Base-by-base conservation (phyloP, 1,140 invertebrate genomes). In the Euura saliciscinereae region DNA sequence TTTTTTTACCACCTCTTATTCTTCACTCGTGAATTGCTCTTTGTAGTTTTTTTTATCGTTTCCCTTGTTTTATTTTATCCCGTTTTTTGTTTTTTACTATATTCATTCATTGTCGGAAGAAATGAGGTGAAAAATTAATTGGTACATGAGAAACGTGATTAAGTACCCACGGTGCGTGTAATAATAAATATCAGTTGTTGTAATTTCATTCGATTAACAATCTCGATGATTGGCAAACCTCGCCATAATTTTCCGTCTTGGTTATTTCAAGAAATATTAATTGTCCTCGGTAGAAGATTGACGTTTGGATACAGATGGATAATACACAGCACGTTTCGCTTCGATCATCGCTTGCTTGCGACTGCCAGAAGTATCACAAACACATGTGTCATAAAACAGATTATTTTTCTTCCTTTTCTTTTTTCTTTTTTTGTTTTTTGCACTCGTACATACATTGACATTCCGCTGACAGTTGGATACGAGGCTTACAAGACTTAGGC, bases 111-210 rank as follows among this genome's bases (percentile, higher is more conserved):
- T 67, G 43, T 42, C 42, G 28, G 66, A 67, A 11, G 13, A 28
- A 67, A 67, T 28, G 11, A 28, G 66, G 28, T 44, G 13, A 44
- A 44, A 28, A 44, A 67, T 67, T 8, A 67, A 67, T 67, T 11
- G 43, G 66, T 59, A 59, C 51, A 6, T 42, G 66, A 4, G 66
- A 67, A 13, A 44, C 5, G 51, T 59, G 13, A 2, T 8, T 59
- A 59, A 11, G 51, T 59, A 59, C 3, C 51, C 51, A n/a, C 51
- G 13, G 51, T 59, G 51, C 51, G 10, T 59, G 51, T 59, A 59
- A 59, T 59, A 59, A 59, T 59, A 59, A 59, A 59, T 59, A 59
- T 59, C 51, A 59, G 51, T 59, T 59, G 51, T 59, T 59, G 51
- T 59, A 59, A 59, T 59, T 59, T 59, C 51, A 59, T 59, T 59